Evolutionary conservation across 2,888 invertebrate genomes (phyloP).

Genomic region (Drosophila parthenogenetica): DNA sequence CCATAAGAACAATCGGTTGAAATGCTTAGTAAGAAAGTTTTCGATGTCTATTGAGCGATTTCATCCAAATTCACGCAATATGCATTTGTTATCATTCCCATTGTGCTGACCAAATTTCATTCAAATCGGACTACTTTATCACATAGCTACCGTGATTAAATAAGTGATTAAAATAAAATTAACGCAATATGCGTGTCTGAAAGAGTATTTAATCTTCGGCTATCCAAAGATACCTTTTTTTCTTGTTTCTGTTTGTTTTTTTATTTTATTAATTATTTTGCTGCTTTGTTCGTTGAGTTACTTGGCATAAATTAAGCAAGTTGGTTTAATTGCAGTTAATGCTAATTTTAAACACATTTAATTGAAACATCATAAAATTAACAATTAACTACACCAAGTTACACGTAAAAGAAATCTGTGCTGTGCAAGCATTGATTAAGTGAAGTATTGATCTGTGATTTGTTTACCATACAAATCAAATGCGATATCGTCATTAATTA

Average conservation of each 20-base stretch:
- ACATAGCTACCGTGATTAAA: no score
- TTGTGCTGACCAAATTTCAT: no score
- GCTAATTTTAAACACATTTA: conserved; percentile 52
- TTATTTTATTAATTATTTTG: background rate
- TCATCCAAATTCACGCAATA: no score
- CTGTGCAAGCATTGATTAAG: conserved; percentile 17
- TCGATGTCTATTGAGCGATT: no score
- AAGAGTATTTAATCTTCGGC: no score
- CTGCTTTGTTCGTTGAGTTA: background rate
- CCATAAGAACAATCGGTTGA: no score
- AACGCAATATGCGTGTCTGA: no score
- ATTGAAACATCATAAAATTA: conserved; percentile 67
- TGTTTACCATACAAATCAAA: conserved; percentile 52
- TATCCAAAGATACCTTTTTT: no score
- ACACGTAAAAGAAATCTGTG: background rate
- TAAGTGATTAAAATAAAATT: no score
- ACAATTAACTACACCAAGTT: conserved; percentile 52
- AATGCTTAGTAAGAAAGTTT: no score
- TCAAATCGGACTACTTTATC: no score
- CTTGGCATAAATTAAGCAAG: conserved; percentile 41
- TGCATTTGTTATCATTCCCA: no score
- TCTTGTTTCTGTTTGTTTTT: background rate
- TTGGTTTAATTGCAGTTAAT: conserved; percentile 30
- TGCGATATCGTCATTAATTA: conserved; percentile 59
- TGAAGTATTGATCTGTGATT: conserved; percentile 34